A percentile compares a stretch with the other conserved stretches of the same genome.
These are phyloP conservation scores for Lithobates pipiens DNA, from an alignment of 2,797 vertebrate genomes.

Conservation along the genomic window DNA sequence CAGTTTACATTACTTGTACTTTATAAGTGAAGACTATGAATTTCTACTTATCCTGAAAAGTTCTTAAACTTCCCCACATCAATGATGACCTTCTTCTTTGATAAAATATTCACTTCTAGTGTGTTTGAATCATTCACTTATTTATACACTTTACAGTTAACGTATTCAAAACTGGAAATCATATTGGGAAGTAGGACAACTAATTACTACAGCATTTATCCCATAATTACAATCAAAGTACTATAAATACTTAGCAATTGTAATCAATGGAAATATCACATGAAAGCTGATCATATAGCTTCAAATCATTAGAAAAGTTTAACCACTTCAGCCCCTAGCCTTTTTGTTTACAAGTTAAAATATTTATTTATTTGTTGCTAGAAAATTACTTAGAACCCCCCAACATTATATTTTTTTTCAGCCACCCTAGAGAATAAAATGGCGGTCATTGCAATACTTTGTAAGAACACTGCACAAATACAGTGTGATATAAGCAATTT, in stretches of 20 bases:
- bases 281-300: background rate
- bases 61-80: background rate
- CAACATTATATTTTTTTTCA: too few species aligned
- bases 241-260: conserved; percentile 47
- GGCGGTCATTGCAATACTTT: too few species aligned
- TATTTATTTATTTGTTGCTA: too few species aligned
- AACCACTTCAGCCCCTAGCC: too few species aligned
- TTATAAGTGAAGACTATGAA: too few species aligned
- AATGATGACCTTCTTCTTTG: background rate
- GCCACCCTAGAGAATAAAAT: too few species aligned
- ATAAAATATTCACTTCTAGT: background rate
- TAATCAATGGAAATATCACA: conserved; percentile 37
- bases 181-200: conserved; percentile 8
- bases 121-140: background rate
- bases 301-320: background rate
- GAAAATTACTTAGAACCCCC: too few species aligned
- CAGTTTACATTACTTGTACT: too few species aligned
- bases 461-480: too few species aligned
- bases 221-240: conserved; percentile 56
- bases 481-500: too few species aligned
- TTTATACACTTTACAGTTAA: conserved; percentile 11
- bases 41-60: too few species aligned
- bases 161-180: conserved; percentile 20
- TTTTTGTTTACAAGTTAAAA: too few species aligned
- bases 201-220: conserved; percentile 42